These are phyloP conservation scores for Scomber scombrus DNA, from an alignment of 2,113 vertebrate genomes.

Conservation along the genomic window DNA sequence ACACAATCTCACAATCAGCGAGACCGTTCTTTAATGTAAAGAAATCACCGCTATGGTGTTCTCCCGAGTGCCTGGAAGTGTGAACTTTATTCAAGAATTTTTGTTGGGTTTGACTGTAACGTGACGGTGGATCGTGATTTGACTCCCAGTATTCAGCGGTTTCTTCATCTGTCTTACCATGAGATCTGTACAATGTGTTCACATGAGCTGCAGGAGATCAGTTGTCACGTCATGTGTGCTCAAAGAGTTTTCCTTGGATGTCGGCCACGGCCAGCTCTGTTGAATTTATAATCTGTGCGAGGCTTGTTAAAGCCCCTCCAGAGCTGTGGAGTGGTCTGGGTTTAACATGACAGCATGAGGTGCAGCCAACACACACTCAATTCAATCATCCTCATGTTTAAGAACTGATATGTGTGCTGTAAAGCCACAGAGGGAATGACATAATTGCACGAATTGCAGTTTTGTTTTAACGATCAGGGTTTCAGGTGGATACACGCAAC, in stretches of 20 bases:
- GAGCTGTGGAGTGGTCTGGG: slow-evolving; percentile 1
- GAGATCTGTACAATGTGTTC: slow-evolving; percentile 28
- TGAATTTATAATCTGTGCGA: slow-evolving; percentile 52
- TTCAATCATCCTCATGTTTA: slow-evolving; percentile 5
- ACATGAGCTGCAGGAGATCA: slow-evolving; percentile 34
- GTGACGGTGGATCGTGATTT: not conserved
- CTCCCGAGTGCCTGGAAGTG: not conserved
- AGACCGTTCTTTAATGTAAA: not conserved
- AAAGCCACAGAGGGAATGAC: not conserved
- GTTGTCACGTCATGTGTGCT: slow-evolving; percentile 45
- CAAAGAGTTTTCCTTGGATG: slow-evolving; percentile 48
- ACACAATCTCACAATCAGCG: not conserved
- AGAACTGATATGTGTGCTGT: not conserved
- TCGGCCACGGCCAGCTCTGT: slow-evolving; percentile 21
- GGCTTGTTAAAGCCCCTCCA: slow-evolving; percentile 43
- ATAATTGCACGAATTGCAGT: not conserved
- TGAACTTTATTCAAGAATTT: not conserved
- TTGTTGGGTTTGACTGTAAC: not conserved
- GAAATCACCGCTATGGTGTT: not conserved
- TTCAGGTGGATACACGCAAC: not conserved
- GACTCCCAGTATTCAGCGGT: not conserved
- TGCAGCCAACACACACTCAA: not conserved
- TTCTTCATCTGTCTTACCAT: slow-evolving; percentile 2
- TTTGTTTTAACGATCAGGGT: slow-evolving; percentile 3
- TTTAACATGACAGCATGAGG: slow-evolving; percentile 37